phyloP scores from a whole-genome alignment of 1,140 invertebrate genomes.

The Brachionus koreanus region DNA sequence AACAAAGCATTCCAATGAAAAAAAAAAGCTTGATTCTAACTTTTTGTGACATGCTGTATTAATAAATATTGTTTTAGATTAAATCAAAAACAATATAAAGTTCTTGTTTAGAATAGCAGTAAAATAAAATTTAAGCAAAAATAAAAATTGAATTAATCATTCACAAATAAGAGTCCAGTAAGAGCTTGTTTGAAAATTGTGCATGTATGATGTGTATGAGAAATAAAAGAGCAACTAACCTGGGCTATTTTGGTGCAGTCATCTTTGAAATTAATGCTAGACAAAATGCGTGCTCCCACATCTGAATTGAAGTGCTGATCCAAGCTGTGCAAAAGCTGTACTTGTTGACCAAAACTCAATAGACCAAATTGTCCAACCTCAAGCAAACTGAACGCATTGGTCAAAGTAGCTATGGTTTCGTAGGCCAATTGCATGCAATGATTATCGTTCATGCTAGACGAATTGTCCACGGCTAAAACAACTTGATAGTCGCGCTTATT shows the following conservation, averaged over 20 bases:
- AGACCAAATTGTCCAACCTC: constrained; percentile 44
- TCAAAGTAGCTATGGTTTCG: constrained; percentile 21
- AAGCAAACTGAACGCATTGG: constrained; percentile 2
- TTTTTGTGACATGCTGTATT: no score
- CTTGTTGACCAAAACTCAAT: constrained; percentile 35
- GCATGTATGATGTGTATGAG: no score
- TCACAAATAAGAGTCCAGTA: no score
- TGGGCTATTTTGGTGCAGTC: constrained; percentile 35
- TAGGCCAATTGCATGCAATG: constrained; percentile 50
- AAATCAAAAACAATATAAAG: no score
- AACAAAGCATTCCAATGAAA: no score
- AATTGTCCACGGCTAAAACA: constrained; percentile 92
- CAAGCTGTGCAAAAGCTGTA: neutral
- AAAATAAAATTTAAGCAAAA: no score
- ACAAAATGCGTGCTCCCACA: constrained; percentile 2
- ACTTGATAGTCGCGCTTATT: constrained; percentile 95
- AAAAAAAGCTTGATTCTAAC: no score
- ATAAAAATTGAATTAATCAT: no score
- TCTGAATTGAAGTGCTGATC: constrained; percentile 1
- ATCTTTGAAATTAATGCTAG: neutral
- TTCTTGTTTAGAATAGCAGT: no score
- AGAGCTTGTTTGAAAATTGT: no score
- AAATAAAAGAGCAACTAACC: neutral
- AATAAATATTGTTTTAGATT: no score
- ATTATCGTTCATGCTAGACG: constrained; percentile 67